These are phyloP conservation scores for Conus canariensis DNA, from an alignment of 2,888 invertebrate species.

Conservation along the genomic window DNA sequence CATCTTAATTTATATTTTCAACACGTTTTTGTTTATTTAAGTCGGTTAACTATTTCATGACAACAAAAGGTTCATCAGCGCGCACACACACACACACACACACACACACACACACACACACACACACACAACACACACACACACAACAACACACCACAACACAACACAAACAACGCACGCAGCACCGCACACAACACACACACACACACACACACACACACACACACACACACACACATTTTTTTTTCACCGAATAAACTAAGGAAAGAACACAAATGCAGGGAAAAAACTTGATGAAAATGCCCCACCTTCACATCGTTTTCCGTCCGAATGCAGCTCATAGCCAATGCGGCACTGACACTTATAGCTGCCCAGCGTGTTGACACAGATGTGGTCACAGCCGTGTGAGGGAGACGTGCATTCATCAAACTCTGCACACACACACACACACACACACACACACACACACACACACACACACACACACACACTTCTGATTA, in stretches of 20 bases:
- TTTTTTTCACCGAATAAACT: background rate
- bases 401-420: conserved; percentile 94
- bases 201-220: conserved; percentile 1
- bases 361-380: conserved; percentile 90
- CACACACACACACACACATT: background rate
- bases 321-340: conserved; percentile 97
- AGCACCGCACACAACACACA: background rate
- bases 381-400: conserved; percentile 97
- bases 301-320: conserved; percentile 94
- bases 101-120: background rate
- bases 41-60: too few relatives aligned
- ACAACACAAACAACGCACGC: background rate
- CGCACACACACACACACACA: too few relatives aligned
- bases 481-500: too few relatives aligned
- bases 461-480: too few relatives aligned
- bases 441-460: background rate
- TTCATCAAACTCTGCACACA: conserved; percentile 91
- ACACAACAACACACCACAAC: background rate
- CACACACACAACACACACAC: background rate
- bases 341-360: conserved; percentile 97
- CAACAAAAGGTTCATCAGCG: too few relatives aligned
- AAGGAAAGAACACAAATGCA: background rate
- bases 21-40: too few relatives aligned
- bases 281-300: too few relatives aligned
- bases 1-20: too few relatives aligned